Conservation (phyloP, 2,113 vertebrate species). For the Dendrocopos noguchii region DNA sequence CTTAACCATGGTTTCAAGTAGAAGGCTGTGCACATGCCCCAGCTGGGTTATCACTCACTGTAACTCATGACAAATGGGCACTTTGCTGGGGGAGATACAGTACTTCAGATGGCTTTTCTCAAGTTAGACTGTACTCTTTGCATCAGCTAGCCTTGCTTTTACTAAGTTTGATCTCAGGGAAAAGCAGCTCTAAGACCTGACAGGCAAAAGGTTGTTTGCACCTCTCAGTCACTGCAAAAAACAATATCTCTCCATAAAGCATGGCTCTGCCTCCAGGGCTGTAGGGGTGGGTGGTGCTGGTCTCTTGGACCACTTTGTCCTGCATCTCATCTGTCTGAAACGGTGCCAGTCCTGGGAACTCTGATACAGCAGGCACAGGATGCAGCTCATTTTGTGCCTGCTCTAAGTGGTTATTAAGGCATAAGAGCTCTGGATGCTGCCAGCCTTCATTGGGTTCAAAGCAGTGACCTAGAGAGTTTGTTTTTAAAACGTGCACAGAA, state of each 20-base stretch:
- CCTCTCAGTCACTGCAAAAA: not conserved
- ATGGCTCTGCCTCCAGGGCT: not conserved
- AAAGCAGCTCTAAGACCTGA: not conserved
- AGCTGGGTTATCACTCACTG: not conserved
- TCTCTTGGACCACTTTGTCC: not conserved
- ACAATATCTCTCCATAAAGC: not conserved
- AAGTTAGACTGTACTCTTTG: not conserved
- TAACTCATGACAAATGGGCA: not conserved
- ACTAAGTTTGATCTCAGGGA: not conserved
- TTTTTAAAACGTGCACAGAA: not conserved
- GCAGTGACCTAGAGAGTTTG: not conserved
- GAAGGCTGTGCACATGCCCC: not conserved
- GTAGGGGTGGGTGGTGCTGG: not conserved
- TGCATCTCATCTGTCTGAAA: not conserved
- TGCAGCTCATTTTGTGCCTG: not conserved
- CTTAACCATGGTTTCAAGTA: not conserved
- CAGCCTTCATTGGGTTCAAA: not conserved
- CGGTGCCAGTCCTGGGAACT: not conserved
- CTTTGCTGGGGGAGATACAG: not conserved
- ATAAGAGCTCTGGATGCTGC: not conserved
- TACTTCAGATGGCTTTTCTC: not conserved
- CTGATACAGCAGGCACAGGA: fast-evolving
- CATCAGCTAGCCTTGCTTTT: not conserved
- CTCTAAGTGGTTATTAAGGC: not conserved
- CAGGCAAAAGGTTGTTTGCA: not conserved